Base-by-base conservation (phyloP, 2,888 invertebrate species). In the Stegophylla sp. region DNA sequence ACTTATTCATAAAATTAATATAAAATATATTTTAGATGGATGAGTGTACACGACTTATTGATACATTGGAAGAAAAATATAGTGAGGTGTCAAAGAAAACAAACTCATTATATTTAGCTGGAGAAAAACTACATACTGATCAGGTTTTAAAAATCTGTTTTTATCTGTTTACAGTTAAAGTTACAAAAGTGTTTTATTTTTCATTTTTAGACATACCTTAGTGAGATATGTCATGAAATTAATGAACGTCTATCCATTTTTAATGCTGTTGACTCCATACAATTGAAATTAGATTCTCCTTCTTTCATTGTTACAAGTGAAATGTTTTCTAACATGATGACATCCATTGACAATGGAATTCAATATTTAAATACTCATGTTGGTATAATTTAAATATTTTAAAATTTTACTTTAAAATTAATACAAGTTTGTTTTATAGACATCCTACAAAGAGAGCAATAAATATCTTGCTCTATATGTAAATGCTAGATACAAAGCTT, bases 11-110 rank as follows among this genome's bases (percentile, higher is more conserved):
- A 28, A 1, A 51, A 51, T 64, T 43, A n/a, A 64, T 23, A 48
- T 74, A 5, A 9, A 41, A 0, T 81, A 43, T 72, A 85, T 83
- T 83, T 63, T 56, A 93, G 89, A 92, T 94, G 81, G 89, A 91
- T 53, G 89, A 89, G 41, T 91, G 93, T 20, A 88, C 95, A 85
- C 88, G 90, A 28, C 92, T 93, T 83, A 88, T 97, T 66, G 88
- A 90, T 61, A 89, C 90, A 59, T 87, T 98, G 0, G 90, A 92
- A 61, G 89, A 91, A 75, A 93, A 96, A 85, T 97, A 96, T 86
- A 90, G 92, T 75, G 90, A 93, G 85, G 97, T 97, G 0, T 94
- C 96, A 0, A 92, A 93, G 82, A 97, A 97, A 88, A 98, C 97
- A 0, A 95, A 94, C 86, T 94, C 95, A 0, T 88, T 98, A 5